These are phyloP conservation scores for Mionectes macconnelli DNA, from an alignment of 2,113 vertebrate species.

Conservation along the genomic window DNA sequence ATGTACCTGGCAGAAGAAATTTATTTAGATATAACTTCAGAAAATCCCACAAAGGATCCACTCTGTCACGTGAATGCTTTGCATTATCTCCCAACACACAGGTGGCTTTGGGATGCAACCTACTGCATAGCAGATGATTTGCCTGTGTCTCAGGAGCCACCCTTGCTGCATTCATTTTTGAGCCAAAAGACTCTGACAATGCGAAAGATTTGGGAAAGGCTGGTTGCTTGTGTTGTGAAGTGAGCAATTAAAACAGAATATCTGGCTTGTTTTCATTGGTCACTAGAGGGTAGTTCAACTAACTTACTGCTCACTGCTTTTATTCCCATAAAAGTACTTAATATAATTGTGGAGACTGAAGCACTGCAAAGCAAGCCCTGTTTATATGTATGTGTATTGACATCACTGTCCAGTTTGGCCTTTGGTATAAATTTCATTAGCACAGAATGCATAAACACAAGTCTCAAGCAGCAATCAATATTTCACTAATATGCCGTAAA, in stretches of 20 bases:
- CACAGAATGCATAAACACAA: background rate
- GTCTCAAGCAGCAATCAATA: background rate
- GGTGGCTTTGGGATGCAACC: background rate
- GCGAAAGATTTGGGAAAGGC: background rate
- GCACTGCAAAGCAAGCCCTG: background rate
- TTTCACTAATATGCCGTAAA: background rate
- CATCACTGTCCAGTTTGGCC: background rate
- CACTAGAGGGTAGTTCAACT: background rate
- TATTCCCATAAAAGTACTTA: conserved; percentile 15
- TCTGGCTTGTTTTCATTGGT: background rate
- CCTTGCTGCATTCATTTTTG: background rate
- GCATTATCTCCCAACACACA: background rate
- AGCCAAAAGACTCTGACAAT: background rate
- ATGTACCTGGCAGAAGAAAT: background rate
- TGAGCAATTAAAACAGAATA: background rate
- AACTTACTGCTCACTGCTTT: background rate
- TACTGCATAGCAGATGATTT: background rate
- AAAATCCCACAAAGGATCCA: background rate
- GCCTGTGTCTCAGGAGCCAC: background rate
- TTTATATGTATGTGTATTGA: background rate
- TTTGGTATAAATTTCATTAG: background rate
- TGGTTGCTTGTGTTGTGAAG: background rate
- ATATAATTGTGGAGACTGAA: conserved; percentile 7
- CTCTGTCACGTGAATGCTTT: background rate
- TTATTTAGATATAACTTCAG: conserved; percentile 5